Evolutionary conservation across 2,113 vertebrate species (phyloP).

Genomic region (Anguilla rostrata): DNA sequence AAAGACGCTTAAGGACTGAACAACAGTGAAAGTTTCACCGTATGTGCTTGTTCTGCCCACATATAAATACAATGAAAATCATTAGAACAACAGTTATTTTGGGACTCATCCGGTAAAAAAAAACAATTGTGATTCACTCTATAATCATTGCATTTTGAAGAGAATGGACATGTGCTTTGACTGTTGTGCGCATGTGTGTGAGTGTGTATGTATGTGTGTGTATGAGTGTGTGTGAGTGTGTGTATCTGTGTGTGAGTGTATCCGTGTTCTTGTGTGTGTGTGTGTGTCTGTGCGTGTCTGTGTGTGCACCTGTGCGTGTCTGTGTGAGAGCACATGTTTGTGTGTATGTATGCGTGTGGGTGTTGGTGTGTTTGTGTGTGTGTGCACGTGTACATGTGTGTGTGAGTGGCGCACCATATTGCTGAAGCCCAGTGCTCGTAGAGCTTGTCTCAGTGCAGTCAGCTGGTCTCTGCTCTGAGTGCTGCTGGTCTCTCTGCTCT

Average conservation of each 20-base stretch:
- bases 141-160: not conserved
- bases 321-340: not conserved
- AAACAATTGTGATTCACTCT: not conserved
- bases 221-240: not conserved
- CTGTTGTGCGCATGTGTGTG: not conserved
- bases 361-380: too few species aligned
- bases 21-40: not conserved
- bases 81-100: not conserved
- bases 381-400: too few species aligned
- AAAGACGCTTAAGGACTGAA: not conserved
- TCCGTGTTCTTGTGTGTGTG: too few species aligned
- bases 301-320: too few species aligned
- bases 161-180: not conserved
- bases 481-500: conserved; percentile 74
- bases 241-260: not conserved
- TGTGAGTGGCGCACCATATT: conserved; percentile 72
- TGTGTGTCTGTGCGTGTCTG: too few species aligned
- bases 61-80: not conserved
- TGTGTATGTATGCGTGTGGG: not conserved
- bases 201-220: not conserved
- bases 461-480: conserved; percentile 80
- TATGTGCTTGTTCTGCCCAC: not conserved
- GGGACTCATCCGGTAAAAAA: not conserved
- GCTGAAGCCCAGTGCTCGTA: conserved; percentile 81
- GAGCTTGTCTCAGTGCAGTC: conserved; percentile 76